Conservation (phyloP, 2,797 vertebrate species). For the Sebastes ruberrimus region DNA sequence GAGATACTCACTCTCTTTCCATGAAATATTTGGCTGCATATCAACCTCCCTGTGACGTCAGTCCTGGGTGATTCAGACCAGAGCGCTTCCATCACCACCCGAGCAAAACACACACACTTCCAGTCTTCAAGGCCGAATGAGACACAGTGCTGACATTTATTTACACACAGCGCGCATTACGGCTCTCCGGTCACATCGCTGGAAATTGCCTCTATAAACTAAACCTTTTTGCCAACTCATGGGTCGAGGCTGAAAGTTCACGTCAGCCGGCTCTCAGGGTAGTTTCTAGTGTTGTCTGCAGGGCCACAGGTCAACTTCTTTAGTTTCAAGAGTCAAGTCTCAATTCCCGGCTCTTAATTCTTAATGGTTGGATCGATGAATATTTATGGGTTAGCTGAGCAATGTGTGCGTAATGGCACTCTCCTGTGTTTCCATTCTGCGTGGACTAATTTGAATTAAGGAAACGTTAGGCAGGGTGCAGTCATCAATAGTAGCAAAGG, state of each 20-base stretch:
- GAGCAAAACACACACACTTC: constrained; percentile 8
- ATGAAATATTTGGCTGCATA: constrained; percentile 27
- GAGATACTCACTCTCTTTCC: background rate
- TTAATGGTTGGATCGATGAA: constrained; percentile 70
- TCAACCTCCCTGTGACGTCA: constrained; percentile 32
- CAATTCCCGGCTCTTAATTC: constrained; percentile 71
- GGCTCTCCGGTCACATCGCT: background rate
- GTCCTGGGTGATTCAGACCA: constrained; percentile 24
- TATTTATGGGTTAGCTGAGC: constrained; percentile 66
- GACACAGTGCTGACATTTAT: constrained; percentile 11
- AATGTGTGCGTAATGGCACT: constrained; percentile 47
- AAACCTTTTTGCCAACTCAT: constrained; percentile 3
- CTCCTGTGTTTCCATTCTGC: constrained; percentile 51
- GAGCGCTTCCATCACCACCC: constrained; percentile 5
- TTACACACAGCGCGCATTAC: constrained; percentile 28
- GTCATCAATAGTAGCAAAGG: background rate
- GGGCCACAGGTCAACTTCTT: constrained; percentile 65
- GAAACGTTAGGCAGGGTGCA: background rate
- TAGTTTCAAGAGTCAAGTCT: constrained; percentile 74
- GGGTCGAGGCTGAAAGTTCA: constrained; percentile 29
- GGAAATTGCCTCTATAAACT: constrained; percentile 36
- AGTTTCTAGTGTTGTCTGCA: constrained; percentile 27
- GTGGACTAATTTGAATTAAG: constrained; percentile 37
- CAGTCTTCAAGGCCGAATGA: constrained; percentile 13
- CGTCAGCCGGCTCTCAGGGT: constrained; percentile 4